Conservation (phyloP, 1,140 invertebrate genomes). For the Pectinophora gossypiella region DNA sequence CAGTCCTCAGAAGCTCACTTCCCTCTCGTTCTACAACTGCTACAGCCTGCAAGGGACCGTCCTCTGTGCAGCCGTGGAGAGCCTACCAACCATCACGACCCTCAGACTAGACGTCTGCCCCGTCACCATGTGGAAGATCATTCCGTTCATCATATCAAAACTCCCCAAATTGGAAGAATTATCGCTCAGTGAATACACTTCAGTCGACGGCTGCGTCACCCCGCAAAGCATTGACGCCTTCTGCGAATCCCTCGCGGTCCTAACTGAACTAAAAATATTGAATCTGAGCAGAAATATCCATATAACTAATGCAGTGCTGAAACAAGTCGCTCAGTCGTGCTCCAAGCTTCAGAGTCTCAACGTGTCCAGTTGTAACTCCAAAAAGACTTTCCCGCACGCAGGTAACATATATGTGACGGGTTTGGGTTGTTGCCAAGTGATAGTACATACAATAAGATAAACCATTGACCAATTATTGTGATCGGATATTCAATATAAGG, state of each 20-base stretch:
- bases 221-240: conserved; percentile 32
- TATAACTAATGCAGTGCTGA: conserved; percentile 48
- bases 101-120: conserved; percentile 56
- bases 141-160: conserved; percentile 50
- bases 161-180: conserved; percentile 53
- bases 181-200: conserved; percentile 56
- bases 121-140: conserved; percentile 46
- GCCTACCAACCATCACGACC: conserved; percentile 40
- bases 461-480: too few species aligned
- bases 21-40: conserved; percentile 60
- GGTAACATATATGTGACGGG: too few species aligned
- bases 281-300: conserved; percentile 57
- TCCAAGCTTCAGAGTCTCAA: conserved; percentile 41
- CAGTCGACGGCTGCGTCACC: conserved; percentile 23
- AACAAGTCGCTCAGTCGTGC: conserved; percentile 44
- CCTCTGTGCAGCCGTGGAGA: conserved; percentile 44
- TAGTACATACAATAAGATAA: too few species aligned
- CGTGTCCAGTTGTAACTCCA: conserved; percentile 51
- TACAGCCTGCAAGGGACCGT: conserved; percentile 57
- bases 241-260: conserved; percentile 34
- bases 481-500: too few species aligned
- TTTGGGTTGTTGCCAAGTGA: too few species aligned
- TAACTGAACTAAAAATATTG: conserved; percentile 43
- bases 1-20: conserved; percentile 37
- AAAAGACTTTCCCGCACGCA: conserved; percentile 25